Conservation (phyloP, 2,797 vertebrate species). For the Pachyuromys duprasi region DNA sequence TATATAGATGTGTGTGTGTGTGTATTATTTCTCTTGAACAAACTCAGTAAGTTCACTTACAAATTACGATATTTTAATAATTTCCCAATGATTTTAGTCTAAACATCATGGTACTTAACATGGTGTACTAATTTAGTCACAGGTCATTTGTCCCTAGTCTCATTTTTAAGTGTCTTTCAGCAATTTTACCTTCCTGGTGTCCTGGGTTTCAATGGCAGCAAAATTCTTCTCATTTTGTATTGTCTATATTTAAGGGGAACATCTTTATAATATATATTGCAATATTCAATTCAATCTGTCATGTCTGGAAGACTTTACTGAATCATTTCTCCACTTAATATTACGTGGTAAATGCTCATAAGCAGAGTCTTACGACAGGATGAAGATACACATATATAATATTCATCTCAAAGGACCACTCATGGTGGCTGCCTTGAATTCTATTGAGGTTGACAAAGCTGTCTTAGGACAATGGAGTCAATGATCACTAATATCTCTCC, state of each 20-base stretch:
- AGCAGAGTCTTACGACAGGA: neutral
- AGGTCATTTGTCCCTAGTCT: neutral
- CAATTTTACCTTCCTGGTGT: rapidly evolving
- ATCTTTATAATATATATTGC: too few species aligned
- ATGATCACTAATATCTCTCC: too few species aligned
- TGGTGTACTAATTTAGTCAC: neutral
- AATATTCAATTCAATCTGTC: neutral
- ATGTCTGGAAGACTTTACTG: neutral
- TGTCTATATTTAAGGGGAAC: neutral
- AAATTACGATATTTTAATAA: neutral
- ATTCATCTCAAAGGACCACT: neutral
- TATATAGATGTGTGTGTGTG: neutral
- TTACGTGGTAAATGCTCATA: neutral
- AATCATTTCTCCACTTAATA: neutral
- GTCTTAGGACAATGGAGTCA: neutral
- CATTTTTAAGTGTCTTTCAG: neutral
- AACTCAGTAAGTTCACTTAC: neutral
- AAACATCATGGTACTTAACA: neutral
- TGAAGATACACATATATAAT: neutral
- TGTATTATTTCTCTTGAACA: neutral
- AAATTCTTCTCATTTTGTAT: neutral
- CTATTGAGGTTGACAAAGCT: neutral
- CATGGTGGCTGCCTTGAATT: rapidly evolving
- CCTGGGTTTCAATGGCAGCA: neutral
- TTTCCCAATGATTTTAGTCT: neutral